Base-by-base conservation (phyloP, 2,113 vertebrate species). In the Amblyopsis rosae region DNA sequence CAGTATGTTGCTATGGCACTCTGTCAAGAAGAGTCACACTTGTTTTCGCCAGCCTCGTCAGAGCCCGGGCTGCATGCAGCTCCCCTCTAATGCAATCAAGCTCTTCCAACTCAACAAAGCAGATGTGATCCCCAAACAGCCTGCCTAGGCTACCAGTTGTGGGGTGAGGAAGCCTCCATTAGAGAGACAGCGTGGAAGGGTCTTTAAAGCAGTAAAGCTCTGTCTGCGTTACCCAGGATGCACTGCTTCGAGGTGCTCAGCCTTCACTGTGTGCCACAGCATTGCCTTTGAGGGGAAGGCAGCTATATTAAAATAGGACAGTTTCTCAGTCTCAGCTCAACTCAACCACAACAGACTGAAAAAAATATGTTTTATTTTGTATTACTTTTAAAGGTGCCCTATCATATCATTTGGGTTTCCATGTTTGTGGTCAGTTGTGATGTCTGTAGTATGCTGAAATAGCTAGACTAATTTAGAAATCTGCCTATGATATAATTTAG, bases 71-170 rank as follows among this genome's bases (percentile, higher is more conserved):
- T 67, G 75, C 75, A 70, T 66, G 69, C 76, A 78, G 89, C 86
- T 82, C 69, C 74, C 75, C 84, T 91, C 88, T 84, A 88, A 91
- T 89, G 85, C 73, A 89, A 91, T 91, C 86, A 87, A 75, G 76
- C 74, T 86, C 78, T 76, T 81, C 81, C 62, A 66, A 86, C 77
- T 89, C 82, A 89, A 87, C 79, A 82, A 85, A 90, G 83, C 86
- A 87, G 87, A 90, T 76, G 77, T 67, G 62, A 77, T 83, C 7
- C 67, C 74, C 68, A 65, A 82, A 73, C 81, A 76, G 70, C 55
- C 82, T 69, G 66, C 61, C 64, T 68, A 48, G 62, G 77, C 66
- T 35, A 46, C 75, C 75, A 73, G 70, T 54, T 15, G 49, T 73
- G 76, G 73, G 62, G 63, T 65, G 75, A 77, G 49, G 65, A 73